These are phyloP conservation scores for Pocillopora damicornis DNA, from an alignment of 64 coral and sea anemone species.

Conservation along the genomic window DNA sequence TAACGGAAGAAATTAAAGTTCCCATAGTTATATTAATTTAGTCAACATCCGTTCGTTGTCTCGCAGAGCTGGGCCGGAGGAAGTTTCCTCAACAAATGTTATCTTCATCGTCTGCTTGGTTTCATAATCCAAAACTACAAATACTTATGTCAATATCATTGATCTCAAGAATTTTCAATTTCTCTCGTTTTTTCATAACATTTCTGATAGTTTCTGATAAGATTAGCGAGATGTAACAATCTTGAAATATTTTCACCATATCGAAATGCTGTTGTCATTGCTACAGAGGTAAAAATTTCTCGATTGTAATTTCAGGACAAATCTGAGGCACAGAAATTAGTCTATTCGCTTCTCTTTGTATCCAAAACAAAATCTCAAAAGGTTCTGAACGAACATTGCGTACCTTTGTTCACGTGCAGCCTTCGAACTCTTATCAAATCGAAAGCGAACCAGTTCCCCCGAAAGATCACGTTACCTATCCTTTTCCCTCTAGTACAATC, in stretches of 20 bases:
- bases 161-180: neutral
- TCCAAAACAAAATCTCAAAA: neutral
- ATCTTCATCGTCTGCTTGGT: too few species aligned
- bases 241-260: constrained; percentile 23
- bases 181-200: neutral
- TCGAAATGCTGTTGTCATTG: constrained; percentile 13
- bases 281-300: neutral
- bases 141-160: neutral
- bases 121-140: neutral
- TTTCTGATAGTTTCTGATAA: neutral
- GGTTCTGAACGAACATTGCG: neutral
- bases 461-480: constrained; percentile 17
- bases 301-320: neutral
- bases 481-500: neutral
- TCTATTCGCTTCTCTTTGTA: neutral
- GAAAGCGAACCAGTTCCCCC: neutral
- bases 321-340: neutral
- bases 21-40: too few species aligned
- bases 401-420: neutral
- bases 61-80: too few species aligned
- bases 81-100: too few species aligned
- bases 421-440: constrained; percentile 17
- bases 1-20: too few species aligned
- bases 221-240: neutral
- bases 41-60: too few species aligned